phyloP scores from a whole-genome alignment of 1,140 invertebrate genomes.

The Drosophila virilis region DNA sequence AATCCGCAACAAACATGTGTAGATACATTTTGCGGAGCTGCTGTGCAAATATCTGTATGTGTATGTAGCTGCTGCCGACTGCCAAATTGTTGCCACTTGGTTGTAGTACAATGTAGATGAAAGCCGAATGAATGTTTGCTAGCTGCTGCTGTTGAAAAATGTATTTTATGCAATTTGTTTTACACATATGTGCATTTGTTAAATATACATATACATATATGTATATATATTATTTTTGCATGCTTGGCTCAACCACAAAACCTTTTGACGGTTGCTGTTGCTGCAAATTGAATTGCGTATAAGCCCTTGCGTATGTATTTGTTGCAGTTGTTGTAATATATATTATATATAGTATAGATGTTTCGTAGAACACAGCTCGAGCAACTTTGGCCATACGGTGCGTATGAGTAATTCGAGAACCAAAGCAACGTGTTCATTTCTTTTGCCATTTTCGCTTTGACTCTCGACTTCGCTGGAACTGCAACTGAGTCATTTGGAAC shows the following conservation, averaged over 20 bases:
- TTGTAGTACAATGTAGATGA: background rate
- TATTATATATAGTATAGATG: background rate
- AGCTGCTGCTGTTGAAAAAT: slow-evolving; percentile 5
- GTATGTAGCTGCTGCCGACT: background rate
- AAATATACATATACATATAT: background rate
- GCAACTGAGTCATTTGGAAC: slow-evolving; percentile 38
- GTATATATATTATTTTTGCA: background rate
- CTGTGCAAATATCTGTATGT: slow-evolving; percentile 5
- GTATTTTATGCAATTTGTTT: slow-evolving; percentile 12
- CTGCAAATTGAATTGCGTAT: slow-evolving; percentile 19
- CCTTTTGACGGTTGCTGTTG: background rate
- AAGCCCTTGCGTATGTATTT: slow-evolving; percentile 2
- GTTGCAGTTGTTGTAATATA: background rate
- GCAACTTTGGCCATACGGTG: slow-evolving; percentile 38
- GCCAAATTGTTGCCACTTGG: slow-evolving; percentile 1
- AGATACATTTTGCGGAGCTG: background rate
- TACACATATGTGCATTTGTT: slow-evolving; percentile 2
- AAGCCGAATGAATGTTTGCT: slow-evolving; percentile 12
- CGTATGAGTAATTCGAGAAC: slow-evolving; percentile 73
- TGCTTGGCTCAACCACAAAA: background rate
- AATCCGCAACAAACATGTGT: background rate
- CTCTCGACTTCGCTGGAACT: slow-evolving; percentile 14
- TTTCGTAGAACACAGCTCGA: slow-evolving; percentile 29
- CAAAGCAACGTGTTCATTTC: slow-evolving; percentile 46
- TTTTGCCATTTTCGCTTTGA: slow-evolving; percentile 17